These are phyloP conservation scores for Micronycteris hirsuta DNA, from an alignment of 2,113 vertebrate genomes.

Conservation along the genomic window DNA sequence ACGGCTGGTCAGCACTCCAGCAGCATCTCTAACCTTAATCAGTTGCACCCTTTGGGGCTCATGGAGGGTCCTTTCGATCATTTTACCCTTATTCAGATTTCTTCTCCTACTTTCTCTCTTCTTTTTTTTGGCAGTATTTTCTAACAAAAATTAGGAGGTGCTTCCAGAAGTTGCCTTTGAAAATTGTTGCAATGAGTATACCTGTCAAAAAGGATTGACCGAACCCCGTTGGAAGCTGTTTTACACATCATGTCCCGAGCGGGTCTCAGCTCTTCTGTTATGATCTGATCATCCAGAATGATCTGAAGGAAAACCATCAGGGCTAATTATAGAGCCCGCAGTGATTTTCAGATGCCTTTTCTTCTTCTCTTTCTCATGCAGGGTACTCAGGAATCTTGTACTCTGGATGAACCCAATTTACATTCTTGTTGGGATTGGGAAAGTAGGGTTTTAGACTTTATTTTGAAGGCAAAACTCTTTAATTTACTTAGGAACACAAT, in stretches of 20 bases:
- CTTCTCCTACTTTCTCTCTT: not conserved
- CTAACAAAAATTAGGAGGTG: constrained; percentile 29
- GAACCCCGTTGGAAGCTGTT: not conserved
- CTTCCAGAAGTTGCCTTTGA: constrained; percentile 37
- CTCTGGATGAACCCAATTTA: constrained; percentile 20
- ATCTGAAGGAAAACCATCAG: constrained; percentile 21
- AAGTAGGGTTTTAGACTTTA: not conserved
- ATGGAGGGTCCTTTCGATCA: not conserved
- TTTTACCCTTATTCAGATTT: constrained; percentile 32
- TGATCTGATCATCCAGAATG: not conserved
- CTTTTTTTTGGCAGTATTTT: constrained; percentile 50
- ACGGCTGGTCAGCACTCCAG: not conserved
- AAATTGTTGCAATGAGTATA: constrained; percentile 13
- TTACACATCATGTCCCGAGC: not conserved
- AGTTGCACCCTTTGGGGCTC: not conserved
- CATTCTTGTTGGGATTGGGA: not conserved
- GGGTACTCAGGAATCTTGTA: not conserved
- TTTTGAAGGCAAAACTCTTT: constrained; percentile 14
- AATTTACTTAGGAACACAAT: not conserved
- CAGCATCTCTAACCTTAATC: not conserved
- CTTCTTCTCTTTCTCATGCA: not conserved
- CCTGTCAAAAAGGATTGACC: constrained; percentile 37
- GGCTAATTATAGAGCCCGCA: constrained; percentile 16
- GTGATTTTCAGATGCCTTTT: not conserved
- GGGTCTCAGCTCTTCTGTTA: not conserved